Evolutionary conservation across 2,797 vertebrate genomes (phyloP), one percentile per base, ranked within the genome.

Genomic region (Phataginus tetradactyla): DNA sequence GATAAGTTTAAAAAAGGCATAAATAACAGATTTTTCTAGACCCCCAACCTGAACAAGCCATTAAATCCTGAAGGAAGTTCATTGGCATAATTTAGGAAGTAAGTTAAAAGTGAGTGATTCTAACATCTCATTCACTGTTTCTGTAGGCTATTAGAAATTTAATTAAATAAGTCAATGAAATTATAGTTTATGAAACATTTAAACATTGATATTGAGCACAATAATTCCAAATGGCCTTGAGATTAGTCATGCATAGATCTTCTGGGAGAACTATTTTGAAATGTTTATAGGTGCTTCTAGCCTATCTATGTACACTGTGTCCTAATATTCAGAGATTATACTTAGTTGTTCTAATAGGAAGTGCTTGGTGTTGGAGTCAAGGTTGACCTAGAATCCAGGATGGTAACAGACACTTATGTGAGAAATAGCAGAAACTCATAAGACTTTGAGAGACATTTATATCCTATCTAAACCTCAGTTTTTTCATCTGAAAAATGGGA

Each of bases 131-230:
- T 34, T 72, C 25, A 69, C 37, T 66, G 72, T 15, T 86, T 85
- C 14, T 75, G 23, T 59, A 74, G 66, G 5, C 63, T 86, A 5
- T 96, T 96, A 59, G 49, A 93, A 93, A 75, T 55, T 57, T 34
- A 87, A 32, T 86, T 4, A 49, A 87, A 87, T 80, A 90, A 77
- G 0, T 21, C 11, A 55, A 3, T 88, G 84, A 34, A 69, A n/a
- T 97, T 69, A 71, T 77, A 71, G 93, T 51, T 79, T 86, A 53
- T 11, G 83, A 93, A 88, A 78, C 34, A 69, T 63, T 87, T 78
- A 85, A 88, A 23, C 49, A 53, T 42, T 69, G 39, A 83, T 86
- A 7, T 21, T 75, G 29, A 59, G 45, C 1, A 2, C 81, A 42
- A 80, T 61, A 79, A 57, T 86, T 23, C 45, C 63, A 34, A 23